phyloP scores from a whole-genome alignment of 2,888 invertebrate genomes.

The Eudasyphora cyanicolor region DNA sequence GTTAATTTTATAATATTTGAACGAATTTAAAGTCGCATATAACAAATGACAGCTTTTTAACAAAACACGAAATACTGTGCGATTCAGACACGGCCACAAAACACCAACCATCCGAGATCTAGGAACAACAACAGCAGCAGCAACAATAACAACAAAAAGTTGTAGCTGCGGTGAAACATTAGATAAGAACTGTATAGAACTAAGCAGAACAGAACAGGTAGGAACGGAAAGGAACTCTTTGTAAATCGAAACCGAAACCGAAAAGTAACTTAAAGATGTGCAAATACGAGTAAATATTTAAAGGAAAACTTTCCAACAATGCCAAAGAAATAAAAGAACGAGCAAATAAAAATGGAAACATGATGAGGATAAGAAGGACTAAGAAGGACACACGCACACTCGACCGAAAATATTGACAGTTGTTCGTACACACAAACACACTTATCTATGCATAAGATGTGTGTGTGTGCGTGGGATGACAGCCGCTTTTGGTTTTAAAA shows the following conservation, averaged over 20 bases:
- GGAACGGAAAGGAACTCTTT: neutral
- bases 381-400: conserved; percentile 8
- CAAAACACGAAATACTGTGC: conserved; percentile 49
- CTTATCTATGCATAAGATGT: no score
- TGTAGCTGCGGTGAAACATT: conserved; percentile 23
- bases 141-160: conserved; percentile 17
- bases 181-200: conserved; percentile 21
- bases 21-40: no score
- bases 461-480: no score
- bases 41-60: conserved; percentile 39
- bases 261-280: conserved; percentile 62
- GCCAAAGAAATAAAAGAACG: neutral
- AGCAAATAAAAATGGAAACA: conserved; percentile 17
- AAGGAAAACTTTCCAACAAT: conserved; percentile 10
- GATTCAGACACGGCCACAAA: neutral
- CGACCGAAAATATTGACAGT: neutral
- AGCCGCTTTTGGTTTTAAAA: no score
- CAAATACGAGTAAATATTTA: conserved; percentile 53
- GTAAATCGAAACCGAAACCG: conserved; percentile 57
- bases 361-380: conserved; percentile 17
- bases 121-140: neutral
- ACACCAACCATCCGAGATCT: neutral
- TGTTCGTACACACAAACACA: neutral
- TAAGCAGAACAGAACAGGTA: neutral
- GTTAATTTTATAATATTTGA: no score